A percentile compares a stretch with the other conserved stretches of the same genome.
phyloP scores from a whole-genome alignment of 2,888 invertebrate genomes.

The Cosmorhoe ocellata region DNA sequence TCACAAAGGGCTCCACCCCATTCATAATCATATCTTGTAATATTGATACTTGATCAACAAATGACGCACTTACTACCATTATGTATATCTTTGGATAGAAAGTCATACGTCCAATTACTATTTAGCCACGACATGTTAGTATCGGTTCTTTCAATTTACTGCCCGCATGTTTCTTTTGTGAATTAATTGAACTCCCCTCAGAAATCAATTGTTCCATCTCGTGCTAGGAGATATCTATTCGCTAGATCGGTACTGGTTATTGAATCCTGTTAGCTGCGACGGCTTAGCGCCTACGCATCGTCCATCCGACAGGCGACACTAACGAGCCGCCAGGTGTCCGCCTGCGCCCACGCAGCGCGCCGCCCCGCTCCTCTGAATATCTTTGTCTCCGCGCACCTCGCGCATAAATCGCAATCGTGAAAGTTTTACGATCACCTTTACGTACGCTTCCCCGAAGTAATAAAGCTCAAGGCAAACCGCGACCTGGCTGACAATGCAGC shows the following conservation, averaged over 20 bases:
- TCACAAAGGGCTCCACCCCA: conserved; percentile 55
- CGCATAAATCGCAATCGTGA: conserved; percentile 78
- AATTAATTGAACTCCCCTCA: conserved; percentile 61
- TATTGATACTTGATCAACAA: conserved; percentile 39
- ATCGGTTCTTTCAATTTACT: conserved; percentile 66
- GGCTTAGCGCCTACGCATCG: conserved; percentile 47
- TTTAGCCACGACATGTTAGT: conserved; percentile 52
- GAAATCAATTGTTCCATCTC: conserved; percentile 31
- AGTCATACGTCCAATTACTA: conserved; percentile 42
- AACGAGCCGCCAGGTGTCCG: conserved; percentile 79
- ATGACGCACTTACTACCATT: conserved; percentile 31
- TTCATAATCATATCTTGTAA: conserved; percentile 50
- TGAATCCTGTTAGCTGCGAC: conserved; percentile 26
- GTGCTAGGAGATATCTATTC: conserved; percentile 17
- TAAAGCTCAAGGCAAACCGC: conserved; percentile 57
- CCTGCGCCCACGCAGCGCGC: conserved; percentile 63
- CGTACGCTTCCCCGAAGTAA: conserved; percentile 72
- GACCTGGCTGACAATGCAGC: conserved; percentile 64
- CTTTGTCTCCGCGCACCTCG: conserved; percentile 72
- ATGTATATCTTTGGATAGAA: conserved; percentile 43
- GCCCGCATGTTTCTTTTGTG: conserved; percentile 66
- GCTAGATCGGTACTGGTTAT: conserved; percentile 22
- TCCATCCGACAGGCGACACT: conserved; percentile 65
- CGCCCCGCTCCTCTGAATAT: conserved; percentile 69
- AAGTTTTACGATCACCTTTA: conserved; percentile 80